Conservation (phyloP, 2,113 vertebrate species). For the Dasyprocta punctata region DNA sequence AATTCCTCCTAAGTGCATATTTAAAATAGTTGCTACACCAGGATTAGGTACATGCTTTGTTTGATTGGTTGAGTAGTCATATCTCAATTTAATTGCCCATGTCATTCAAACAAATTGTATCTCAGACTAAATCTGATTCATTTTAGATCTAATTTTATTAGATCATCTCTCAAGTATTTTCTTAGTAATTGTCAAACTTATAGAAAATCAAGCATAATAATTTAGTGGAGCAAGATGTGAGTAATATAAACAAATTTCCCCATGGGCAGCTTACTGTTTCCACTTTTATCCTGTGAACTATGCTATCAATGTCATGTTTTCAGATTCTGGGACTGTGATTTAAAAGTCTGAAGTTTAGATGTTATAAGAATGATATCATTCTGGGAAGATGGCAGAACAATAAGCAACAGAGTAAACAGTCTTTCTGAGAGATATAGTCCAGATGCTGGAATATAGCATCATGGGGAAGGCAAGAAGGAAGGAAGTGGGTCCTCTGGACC, state of each 20-base stretch:
- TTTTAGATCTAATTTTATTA: too few species aligned
- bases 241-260: background rate
- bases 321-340: background rate
- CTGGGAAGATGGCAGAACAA: too few species aligned
- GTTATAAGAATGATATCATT: background rate
- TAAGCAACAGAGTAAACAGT: too few species aligned
- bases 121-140: background rate
- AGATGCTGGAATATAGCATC: too few species aligned
- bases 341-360: background rate
- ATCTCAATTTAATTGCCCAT: background rate
- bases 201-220: background rate
- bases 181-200: background rate
- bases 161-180: background rate
- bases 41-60: background rate
- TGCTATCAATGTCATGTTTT: background rate
- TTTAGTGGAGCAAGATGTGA: background rate
- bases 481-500: too few species aligned
- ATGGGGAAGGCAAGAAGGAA: too few species aligned
- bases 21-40: background rate
- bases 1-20: background rate
- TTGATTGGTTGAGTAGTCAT: background rate
- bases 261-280: background rate
- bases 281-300: rapidly evolving
- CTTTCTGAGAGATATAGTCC: too few species aligned
- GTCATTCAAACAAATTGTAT: background rate